These are phyloP conservation scores for Epinephelus cyanopodus DNA, from an alignment of 2,113 vertebrate genomes.

Conservation along the genomic window DNA sequence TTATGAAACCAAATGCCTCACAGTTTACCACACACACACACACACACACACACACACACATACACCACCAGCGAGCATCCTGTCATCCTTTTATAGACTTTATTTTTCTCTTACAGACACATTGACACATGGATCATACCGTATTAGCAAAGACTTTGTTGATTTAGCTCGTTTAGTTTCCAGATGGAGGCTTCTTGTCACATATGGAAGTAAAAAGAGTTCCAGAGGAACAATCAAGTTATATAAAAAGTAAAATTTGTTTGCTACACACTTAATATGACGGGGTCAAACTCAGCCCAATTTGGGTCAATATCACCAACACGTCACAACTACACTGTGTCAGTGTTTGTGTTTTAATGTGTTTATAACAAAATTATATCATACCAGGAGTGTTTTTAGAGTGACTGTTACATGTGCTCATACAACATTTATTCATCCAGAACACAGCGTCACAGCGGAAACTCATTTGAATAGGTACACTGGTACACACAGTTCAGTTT, in stretches of 20 bases:
- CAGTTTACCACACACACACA: constrained; percentile 6
- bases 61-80: not conserved
- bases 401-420: too few relatives aligned
- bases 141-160: not conserved
- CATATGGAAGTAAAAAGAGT: constrained; percentile 1
- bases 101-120: constrained; percentile 7
- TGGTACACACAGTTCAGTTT: not conserved
- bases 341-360: not conserved
- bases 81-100: not conserved
- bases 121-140: not conserved
- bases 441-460: not conserved
- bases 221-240: not conserved
- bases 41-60: not conserved
- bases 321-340: too few relatives aligned
- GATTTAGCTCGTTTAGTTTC: constrained; percentile 7
- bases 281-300: not conserved
- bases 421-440: not conserved
- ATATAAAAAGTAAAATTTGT: not conserved
- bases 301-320: not conserved
- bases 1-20: constrained; percentile 48
- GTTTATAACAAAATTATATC: not conserved
- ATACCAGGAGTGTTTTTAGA: not conserved
- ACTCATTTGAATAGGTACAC: not conserved
- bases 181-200: constrained; percentile 13
- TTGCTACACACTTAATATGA: not conserved